Base-by-base conservation (phyloP, 2,113 vertebrate species). In the Nyctibius bracteatus region DNA sequence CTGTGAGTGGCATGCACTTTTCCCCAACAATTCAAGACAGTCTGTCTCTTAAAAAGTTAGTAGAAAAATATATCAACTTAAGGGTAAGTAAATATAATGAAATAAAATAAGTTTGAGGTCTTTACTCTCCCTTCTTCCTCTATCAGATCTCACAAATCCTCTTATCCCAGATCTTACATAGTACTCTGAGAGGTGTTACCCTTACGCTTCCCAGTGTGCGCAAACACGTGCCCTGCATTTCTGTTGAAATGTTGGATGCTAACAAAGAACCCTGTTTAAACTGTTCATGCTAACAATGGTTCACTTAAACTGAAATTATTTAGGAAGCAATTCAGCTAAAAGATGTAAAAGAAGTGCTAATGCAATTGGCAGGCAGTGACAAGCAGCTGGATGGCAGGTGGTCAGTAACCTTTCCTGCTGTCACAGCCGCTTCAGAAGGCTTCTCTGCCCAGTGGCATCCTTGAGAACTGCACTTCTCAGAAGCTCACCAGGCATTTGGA, bases 81-180 rank as follows among this genome's bases (percentile, higher is more conserved):
- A 28, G 25, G 22, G 12, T 31, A 57, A 52, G 8, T 66, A 54
- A 78, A 33, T 79, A 37, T 10, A 65, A 59, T 47, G 8, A 77
- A 86, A 41, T 54, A 58, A 81, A 54, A 8, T 51, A 23, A 54
- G 18, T 54, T 19, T 59, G 25, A 80, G 18, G 22, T 54, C 33
- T 77, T 83, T 51, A 30, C 28, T 47, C 16, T 55, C 23, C 39
- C 23, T 46, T 72, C 25, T 61, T 54, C 23, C 22, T 12, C 33
- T 13, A 27, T 55, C 28, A 70, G 49, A 70, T 51, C 43, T 68
- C 33, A 14, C 55, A 77, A 35, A 65, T 59, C 12, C 10, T 62
- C 20, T 43, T 75, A 4, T 3, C 52, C 28, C 0, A 0, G 24
- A n/a, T 88, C 37, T 81, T 57, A 16, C 5, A 2, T 28, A 47